Evolutionary conservation across 2,797 vertebrate species (phyloP).

Genomic region (Melopsittacus undulatus): DNA sequence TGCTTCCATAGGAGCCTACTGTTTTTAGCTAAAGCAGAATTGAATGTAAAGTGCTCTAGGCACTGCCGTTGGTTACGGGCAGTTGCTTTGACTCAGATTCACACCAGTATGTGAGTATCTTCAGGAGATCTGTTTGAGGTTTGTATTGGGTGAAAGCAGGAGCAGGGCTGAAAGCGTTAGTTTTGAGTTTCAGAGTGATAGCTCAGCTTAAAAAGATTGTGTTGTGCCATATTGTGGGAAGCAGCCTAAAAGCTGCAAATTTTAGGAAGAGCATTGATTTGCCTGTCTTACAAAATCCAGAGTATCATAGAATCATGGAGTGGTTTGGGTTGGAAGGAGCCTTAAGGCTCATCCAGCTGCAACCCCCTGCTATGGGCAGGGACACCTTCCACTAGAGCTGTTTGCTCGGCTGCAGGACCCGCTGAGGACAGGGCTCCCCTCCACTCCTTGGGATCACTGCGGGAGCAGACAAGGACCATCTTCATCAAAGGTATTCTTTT

Average conservation of each 20-base stretch:
- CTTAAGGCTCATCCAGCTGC: no score
- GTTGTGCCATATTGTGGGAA: neutral
- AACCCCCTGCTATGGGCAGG: no score
- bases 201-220: neutral
- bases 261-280: neutral
- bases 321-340: no score
- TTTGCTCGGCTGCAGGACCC: no score
- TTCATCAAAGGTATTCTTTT: no score
- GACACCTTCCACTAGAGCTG: neutral
- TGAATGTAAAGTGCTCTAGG: neutral
- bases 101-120: neutral
- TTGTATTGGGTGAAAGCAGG: neutral
- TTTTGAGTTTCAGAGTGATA: neutral
- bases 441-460: no score
- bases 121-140: neutral
- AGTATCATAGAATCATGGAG: no score
- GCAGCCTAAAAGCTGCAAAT: neutral
- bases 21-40: conserved; percentile 14
- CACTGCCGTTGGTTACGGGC: conserved; percentile 18
- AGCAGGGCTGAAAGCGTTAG: neutral
- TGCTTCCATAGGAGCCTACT: no score
- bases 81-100: conserved; percentile 6
- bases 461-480: no score
- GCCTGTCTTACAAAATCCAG: no score
- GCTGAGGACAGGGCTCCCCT: no score